Conservation (phyloP, 92 coral and sea anemone species). For the Porites rus region DNA sequence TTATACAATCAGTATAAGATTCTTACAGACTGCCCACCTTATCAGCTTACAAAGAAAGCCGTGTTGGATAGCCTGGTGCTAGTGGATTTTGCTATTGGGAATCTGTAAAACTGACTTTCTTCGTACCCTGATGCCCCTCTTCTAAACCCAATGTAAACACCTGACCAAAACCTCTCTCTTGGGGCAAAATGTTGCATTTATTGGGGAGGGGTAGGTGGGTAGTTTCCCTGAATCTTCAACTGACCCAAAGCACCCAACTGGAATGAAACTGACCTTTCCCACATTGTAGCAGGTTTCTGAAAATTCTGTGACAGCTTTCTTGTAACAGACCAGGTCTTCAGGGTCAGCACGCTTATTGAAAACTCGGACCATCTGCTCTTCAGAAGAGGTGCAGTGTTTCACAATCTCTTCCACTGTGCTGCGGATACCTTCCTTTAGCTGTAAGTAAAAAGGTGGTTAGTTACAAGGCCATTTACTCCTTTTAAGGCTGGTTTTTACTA, state of each 20-base stretch:
- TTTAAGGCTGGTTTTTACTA: too few relatives aligned
- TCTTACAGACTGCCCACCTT: too few relatives aligned
- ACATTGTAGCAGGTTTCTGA: constrained; percentile 78
- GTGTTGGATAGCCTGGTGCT: neutral
- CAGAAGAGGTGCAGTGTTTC: constrained; percentile 44
- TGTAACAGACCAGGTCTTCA: constrained; percentile 82
- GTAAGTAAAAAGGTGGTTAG: neutral
- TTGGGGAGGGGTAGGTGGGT: too few relatives aligned
- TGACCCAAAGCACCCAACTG: neutral
- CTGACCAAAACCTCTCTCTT: too few relatives aligned
- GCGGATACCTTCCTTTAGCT: constrained; percentile 74
- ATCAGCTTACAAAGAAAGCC: neutral
- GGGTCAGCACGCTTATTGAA: constrained; percentile 75
- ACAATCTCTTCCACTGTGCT: constrained; percentile 80
- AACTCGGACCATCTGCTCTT: constrained; percentile 65
- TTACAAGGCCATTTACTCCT: too few relatives aligned
- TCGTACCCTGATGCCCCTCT: too few relatives aligned
- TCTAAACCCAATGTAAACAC: too few relatives aligned
- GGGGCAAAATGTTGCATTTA: too few relatives aligned
- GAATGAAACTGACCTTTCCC: constrained; percentile 69
- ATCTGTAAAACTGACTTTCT: too few relatives aligned
- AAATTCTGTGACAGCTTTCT: constrained; percentile 77
- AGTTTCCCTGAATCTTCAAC: neutral
- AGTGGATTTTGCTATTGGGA: too few relatives aligned
- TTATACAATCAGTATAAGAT: too few relatives aligned